phyloP scores from a whole-genome alignment of 2,113 vertebrate genomes.

The Willisornis vidua region DNA sequence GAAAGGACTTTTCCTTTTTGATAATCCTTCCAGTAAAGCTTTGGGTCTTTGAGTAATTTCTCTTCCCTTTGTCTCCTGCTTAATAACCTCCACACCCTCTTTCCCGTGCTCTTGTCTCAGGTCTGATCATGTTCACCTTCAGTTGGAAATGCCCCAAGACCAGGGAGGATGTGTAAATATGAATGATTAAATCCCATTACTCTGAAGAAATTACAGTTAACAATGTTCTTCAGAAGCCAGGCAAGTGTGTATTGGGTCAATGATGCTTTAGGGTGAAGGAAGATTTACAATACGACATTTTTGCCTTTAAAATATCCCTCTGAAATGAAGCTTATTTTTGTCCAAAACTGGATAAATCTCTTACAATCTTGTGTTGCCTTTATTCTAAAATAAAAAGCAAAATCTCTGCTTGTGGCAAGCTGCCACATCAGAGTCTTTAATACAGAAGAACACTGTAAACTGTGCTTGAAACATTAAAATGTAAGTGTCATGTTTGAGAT shows the following conservation, averaged over 20 bases:
- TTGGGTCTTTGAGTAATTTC: not conserved
- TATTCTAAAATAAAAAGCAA: not conserved
- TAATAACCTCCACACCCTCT: not conserved
- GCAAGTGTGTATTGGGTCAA: not conserved
- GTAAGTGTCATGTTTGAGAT: not conserved
- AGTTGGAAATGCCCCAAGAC: not conserved
- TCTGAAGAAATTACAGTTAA: slow-evolving; percentile 4
- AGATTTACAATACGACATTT: not conserved
- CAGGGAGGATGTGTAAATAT: not conserved
- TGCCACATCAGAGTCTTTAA: not conserved
- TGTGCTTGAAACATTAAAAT: not conserved
- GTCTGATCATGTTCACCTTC: not conserved
- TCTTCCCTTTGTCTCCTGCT: not conserved
- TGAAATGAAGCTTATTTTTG: not conserved
- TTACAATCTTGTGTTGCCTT: not conserved
- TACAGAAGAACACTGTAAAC: not conserved
- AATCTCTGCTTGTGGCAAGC: not conserved
- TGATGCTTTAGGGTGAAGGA: not conserved
- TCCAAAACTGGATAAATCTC: not conserved
- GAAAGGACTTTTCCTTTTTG: not conserved
- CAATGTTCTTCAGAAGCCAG: not conserved
- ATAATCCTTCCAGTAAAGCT: not conserved
- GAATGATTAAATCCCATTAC: not conserved
- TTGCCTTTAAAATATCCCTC: not conserved
- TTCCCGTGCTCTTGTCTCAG: not conserved